Evolutionary conservation across 1,140 invertebrate genomes (phyloP), one percentile per base, ranked within the genome.

Genomic region (Drosophila pseudoananassae): DNA sequence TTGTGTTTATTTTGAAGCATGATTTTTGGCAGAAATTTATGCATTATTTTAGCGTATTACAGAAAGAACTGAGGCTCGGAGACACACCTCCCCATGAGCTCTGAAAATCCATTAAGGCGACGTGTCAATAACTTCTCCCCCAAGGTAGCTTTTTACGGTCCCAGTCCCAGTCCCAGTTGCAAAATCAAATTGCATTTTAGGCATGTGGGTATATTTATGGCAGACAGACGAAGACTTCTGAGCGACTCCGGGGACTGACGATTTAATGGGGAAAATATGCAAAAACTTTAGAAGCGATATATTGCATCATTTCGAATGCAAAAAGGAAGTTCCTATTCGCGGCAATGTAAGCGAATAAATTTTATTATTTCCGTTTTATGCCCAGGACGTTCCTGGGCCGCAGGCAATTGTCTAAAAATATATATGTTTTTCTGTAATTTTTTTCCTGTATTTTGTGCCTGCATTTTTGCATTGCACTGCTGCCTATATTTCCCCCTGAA

Each of bases 321-420:
- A 29, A 14, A 36, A 40, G 40, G 63, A 60, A 50, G 59, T 40
- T 25, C 33, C 33, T n/a, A 4, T 12, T 12, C 10, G 0, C 9
- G 23, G 47, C n/a, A 46, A 50, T 29, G 49, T 59, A 49, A 53
- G 56, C 31, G 43, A 51, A 27, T 49, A 31, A 57, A 36, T 82
- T 75, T 87, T 64, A 76, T 76, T 60, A 88, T 87, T 88, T 87
- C 82, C 82, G 82, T 61, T 87, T 78, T 76, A 79, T 75, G 55
- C 63, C 66, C 71, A 81, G 81, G 82, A 85, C 78, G 74, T 77
- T 50, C 12, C n/a, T n/a, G n/a, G 40, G 49, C 31, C 31, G 8
- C 31, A 10, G 63, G 57, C 68, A 56, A 57, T 40, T 45, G 23
- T 80, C 71, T 80, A 82, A 73, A 76, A 68, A 74, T 59, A 82